These are phyloP conservation scores for Camponotus vicinus DNA, from an alignment of 1,140 invertebrate genomes.

Conservation along the genomic window DNA sequence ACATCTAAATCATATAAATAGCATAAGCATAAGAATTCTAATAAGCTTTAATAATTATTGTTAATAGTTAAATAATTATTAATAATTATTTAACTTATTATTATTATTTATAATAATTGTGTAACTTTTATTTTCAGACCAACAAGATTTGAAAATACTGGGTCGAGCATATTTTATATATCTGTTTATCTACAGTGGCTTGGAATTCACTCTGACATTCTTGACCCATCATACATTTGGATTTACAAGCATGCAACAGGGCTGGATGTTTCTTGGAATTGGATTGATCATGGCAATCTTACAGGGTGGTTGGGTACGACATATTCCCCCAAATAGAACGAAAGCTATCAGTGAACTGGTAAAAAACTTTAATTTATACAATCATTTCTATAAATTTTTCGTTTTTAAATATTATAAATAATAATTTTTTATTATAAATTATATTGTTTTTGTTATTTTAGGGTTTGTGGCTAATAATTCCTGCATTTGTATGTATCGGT, in stretches of 20 bases:
- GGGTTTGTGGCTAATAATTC: constrained; percentile 95
- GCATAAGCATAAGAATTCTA: neutral
- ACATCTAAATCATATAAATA: neutral
- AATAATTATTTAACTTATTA: too few species aligned
- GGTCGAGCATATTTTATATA: constrained; percentile 97
- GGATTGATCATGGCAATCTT: constrained; percentile 97
- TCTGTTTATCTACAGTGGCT: constrained; percentile 98
- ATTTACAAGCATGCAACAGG: constrained; percentile 98
- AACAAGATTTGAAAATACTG: constrained; percentile 89
- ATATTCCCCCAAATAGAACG: constrained; percentile 92
- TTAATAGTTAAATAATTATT: too few species aligned
- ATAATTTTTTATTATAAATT: neutral
- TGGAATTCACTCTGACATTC: constrained; percentile 99
- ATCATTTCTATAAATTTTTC: neutral
- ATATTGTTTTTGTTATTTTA: constrained; percentile 77
- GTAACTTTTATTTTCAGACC: constrained; percentile 85
- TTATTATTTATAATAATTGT: too few species aligned
- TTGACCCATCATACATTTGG: constrained; percentile 97
- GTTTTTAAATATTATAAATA: neutral
- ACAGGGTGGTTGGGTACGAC: constrained; percentile 96
- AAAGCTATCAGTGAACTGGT: constrained; percentile 90
- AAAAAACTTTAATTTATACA: constrained; percentile 68
- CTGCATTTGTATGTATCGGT: constrained; percentile 95
- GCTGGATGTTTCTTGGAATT: constrained; percentile 98
- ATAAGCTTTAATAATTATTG: neutral